Evolutionary conservation across 1,140 invertebrate species (phyloP).

Genomic region (Drosophila kanapiae): DNA sequence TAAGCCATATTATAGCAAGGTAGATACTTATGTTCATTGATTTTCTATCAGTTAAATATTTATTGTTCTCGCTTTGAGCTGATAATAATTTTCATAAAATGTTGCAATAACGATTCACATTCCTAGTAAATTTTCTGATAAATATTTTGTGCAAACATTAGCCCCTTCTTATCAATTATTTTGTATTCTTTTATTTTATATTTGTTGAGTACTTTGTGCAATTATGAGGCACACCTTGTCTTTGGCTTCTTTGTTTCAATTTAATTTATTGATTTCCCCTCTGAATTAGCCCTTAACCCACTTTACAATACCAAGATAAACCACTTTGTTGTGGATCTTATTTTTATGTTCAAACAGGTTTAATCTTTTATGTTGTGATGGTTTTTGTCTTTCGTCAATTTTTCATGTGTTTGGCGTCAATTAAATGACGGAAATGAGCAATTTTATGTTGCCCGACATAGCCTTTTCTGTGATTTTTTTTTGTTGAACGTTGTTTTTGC

Average conservation of each 20-base stretch:
- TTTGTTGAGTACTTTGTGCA: neutral
- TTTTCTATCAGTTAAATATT: conserved; percentile 11
- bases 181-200: neutral
- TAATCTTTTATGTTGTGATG: conserved; percentile 42
- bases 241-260: neutral
- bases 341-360: conserved; percentile 45
- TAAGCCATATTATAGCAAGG: conserved; percentile 8
- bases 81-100: neutral
- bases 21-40: neutral
- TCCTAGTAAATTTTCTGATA: neutral
- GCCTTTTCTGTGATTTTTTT: conserved; percentile 30
- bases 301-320: conserved; percentile 2
- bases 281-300: neutral
- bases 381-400: conserved; percentile 67
- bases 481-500: conserved; percentile 6
- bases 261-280: neutral
- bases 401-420: conserved; percentile 73
- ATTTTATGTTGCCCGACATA: conserved; percentile 70
- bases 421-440: conserved; percentile 79
- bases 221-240: neutral
- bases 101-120: neutral
- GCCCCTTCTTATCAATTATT: neutral
- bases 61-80: neutral
- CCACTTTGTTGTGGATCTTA: conserved; percentile 19
- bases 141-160: neutral